Conservation (phyloP, 2,888 invertebrate species). For the Callinectes sapidus region DNA sequence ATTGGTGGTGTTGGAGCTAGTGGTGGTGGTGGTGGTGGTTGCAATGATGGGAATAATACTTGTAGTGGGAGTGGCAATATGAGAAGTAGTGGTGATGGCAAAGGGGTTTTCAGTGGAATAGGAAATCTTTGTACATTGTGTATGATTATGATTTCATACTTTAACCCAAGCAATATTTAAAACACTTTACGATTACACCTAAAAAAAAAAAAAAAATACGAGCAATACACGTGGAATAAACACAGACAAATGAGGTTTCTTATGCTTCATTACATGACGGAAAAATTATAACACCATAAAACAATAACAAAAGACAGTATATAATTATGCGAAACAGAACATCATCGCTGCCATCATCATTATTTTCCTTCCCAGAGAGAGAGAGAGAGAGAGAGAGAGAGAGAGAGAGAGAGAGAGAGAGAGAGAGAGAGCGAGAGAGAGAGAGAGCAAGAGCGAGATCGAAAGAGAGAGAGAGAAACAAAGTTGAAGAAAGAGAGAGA, state of each 20-base stretch:
- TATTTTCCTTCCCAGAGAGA: too few species aligned
- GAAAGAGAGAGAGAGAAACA: conserved; percentile 13
- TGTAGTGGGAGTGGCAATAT: not conserved
- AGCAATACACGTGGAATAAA: not conserved
- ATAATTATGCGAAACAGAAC: too few species aligned
- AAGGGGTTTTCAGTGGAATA: not conserved
- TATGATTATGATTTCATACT: too few species aligned
- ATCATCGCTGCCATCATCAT: too few species aligned
- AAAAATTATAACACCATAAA: too few species aligned
- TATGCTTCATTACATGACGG: too few species aligned
- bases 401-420: too few species aligned
- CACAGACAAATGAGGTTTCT: not conserved
- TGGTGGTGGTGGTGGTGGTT: not conserved
- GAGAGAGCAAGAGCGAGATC: not conserved
- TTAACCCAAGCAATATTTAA: not conserved
- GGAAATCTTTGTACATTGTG: not conserved
- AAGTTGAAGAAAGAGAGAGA: not conserved
- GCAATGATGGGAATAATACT: not conserved
- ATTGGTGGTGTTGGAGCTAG: not conserved
- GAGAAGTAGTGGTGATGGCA: not conserved
- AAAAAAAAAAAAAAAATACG: too few species aligned
- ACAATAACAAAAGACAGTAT: too few species aligned
- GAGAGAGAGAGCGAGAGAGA: not conserved
- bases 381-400: too few species aligned
- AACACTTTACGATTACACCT: not conserved